Percentiles rank a stretch among this genome's conserved stretches.
Evolutionary conservation across 2,797 vertebrate species (phyloP).

Genomic region (Notolabrus celidotus): DNA sequence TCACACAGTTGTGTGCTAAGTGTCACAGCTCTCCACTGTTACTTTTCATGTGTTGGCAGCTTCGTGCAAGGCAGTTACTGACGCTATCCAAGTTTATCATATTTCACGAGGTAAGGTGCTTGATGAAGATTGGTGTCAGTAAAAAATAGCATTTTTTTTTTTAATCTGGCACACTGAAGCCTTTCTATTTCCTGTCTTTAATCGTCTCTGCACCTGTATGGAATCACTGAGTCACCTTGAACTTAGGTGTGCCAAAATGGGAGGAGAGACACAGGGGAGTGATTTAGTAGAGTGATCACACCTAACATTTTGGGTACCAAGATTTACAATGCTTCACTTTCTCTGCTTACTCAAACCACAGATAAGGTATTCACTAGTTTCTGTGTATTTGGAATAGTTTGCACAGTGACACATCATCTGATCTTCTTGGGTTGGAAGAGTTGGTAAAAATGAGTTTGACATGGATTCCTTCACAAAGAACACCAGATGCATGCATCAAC

Average conservation of each 20-base stretch:
- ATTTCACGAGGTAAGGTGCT: neutral
- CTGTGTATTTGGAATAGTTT: neutral
- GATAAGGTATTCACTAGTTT: neutral
- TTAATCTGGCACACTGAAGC: slow-evolving; percentile 17
- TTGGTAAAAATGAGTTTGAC: slow-evolving; percentile 6
- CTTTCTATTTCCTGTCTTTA: neutral
- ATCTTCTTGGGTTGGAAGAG: neutral
- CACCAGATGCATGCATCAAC: neutral
- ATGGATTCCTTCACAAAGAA: neutral
- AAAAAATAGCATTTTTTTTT: slow-evolving; percentile 7
- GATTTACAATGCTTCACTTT: neutral
- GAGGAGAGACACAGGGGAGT: slow-evolving; percentile 1
- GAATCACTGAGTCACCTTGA: slow-evolving; percentile 46
- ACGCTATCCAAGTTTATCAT: neutral
- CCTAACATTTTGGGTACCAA: neutral
- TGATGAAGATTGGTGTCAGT: slow-evolving; percentile 12
- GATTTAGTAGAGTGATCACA: slow-evolving; percentile 20
- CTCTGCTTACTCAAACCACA: neutral
- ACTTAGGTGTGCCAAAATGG: slow-evolving; percentile 19
- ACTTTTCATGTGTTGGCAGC: slow-evolving; percentile 22
- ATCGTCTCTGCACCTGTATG: slow-evolving; percentile 37
- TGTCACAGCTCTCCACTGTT: slow-evolving; percentile 13
- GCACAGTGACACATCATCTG: neutral
- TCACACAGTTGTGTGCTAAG: neutral
- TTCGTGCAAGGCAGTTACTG: neutral